Base-by-base conservation (phyloP, 1,140 invertebrate genomes). In the Theocolax elegans region DNA sequence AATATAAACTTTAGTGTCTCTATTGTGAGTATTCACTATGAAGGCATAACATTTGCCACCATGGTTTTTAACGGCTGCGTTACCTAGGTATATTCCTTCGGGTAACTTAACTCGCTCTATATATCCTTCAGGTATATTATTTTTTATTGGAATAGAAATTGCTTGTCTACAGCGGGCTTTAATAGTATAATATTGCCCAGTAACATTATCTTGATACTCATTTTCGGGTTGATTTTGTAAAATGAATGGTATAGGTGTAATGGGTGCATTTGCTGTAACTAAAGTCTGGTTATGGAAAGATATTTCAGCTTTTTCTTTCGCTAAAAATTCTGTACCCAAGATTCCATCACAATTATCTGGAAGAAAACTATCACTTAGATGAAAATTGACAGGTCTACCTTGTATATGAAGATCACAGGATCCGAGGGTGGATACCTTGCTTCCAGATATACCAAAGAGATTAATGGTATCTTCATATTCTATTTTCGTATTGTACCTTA, bases 251-350 rank as follows among this genome's bases (percentile, higher is more conserved):
- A 58, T 56, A 1, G 65, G 65, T 7, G 1, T 29, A 19, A 67
- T 67, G 3, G 65, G 65, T 58, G 21, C 9, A 3, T 21, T 44
- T 12, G 17, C 15, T 15, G 67, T 62, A 15, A 62, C 40, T 2
- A 71, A n/a, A 25, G 68, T 54, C n/a, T 54, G 40, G 15, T 71
- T 46, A 17, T 71, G 58, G 19, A 71, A 71, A 29, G 68, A 71
- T 13, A 71, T 58, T 49, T 71, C 62, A 1, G 62, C 69, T 4
- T 53, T 48, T 49, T 71, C 59, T 1, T 54, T 56, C 12, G 17
- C 1, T 38, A 71, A 44, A 25, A 71, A 71, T 21, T 71, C 69
- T 31, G 48, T 21, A 21, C 69, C 69, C 23, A 71, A 21, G 7
- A 51, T 51, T 21, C 48, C 48, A 10, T 6, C 4, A 13, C 8